Conservation (phyloP, 2,888 invertebrate species). For the Scaptomyza parva region DNA sequence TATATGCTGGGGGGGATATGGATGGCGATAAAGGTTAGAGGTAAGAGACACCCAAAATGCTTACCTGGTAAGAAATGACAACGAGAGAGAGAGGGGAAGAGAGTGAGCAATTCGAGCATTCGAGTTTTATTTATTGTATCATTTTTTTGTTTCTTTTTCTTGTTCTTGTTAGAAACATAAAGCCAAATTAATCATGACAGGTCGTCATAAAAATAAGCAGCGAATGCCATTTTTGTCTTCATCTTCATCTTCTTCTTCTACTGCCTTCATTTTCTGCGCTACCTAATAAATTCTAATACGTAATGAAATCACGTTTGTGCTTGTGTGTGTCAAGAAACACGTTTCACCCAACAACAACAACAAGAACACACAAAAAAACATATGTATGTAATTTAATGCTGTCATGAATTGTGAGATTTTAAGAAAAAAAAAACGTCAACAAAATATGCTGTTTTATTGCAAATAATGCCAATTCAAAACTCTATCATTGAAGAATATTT, state of each 20-base stretch:
- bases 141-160: neutral
- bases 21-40: neutral
- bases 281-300: conserved; percentile 26
- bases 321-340: conserved; percentile 6
- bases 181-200: conserved; percentile 66
- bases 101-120: neutral
- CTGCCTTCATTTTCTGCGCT: conserved; percentile 17
- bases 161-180: conserved; percentile 42
- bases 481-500: no score
- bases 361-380: no score
- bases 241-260: neutral
- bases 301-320: conserved; percentile 42
- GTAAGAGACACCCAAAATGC: conserved; percentile 27
- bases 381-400: neutral
- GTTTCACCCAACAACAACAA: no score
- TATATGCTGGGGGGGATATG: no score
- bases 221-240: conserved; percentile 7
- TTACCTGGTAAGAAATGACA: conserved; percentile 65
- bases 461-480: no score
- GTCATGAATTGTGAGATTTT: neutral
- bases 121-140: conserved; percentile 18
- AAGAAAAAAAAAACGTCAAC: no score
- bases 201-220: conserved; percentile 48
- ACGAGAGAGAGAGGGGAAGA: conserved; percentile 31
- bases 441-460: no score